A percentile compares a stretch with the other conserved stretches of the same genome.
These are phyloP conservation scores for Nasonia vitripennis DNA, from an alignment of 1,140 invertebrate genomes.

Conservation along the genomic window DNA sequence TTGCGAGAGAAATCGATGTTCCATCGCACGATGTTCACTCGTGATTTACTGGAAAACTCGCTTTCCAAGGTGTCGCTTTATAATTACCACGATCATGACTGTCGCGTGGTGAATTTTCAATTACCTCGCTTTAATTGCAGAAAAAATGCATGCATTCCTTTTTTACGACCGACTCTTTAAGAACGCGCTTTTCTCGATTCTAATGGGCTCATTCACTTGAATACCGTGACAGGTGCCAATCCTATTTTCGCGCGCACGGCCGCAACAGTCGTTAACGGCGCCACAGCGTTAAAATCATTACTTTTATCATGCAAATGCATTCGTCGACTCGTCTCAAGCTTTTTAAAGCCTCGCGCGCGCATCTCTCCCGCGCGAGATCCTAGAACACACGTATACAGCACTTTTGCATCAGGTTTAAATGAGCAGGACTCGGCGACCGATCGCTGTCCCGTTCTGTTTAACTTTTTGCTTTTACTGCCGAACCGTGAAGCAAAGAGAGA, in stretches of 20 bases:
- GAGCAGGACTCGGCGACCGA: conserved; percentile 21
- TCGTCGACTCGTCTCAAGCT: neutral
- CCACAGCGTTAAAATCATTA: conserved; percentile 23
- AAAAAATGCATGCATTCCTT: neutral
- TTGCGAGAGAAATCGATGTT: neutral
- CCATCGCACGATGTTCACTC: neutral
- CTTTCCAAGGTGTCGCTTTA: neutral
- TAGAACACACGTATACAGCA: neutral
- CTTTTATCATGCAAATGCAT: conserved; percentile 41
- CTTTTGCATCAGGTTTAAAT: neutral
- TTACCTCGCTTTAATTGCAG: neutral
- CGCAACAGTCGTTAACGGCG: neutral
- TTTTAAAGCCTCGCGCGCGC: neutral
- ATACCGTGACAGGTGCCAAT: conserved; percentile 12
- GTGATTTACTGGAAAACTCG: neutral
- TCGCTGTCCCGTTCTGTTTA: conserved; percentile 33
- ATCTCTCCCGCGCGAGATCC: neutral
- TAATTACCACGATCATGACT: neutral
- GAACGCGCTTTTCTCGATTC: neutral
- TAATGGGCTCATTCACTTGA: conserved; percentile 9
- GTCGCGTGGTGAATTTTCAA: neutral
- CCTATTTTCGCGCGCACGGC: conserved; percentile 28
- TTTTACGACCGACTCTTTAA: neutral
- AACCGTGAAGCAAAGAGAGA: conserved; percentile 20
- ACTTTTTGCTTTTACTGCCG: conserved; percentile 48